These are phyloP conservation scores for Hoplostethus mediterraneus DNA, from an alignment of 2,797 vertebrate genomes.

Conservation along the genomic window DNA sequence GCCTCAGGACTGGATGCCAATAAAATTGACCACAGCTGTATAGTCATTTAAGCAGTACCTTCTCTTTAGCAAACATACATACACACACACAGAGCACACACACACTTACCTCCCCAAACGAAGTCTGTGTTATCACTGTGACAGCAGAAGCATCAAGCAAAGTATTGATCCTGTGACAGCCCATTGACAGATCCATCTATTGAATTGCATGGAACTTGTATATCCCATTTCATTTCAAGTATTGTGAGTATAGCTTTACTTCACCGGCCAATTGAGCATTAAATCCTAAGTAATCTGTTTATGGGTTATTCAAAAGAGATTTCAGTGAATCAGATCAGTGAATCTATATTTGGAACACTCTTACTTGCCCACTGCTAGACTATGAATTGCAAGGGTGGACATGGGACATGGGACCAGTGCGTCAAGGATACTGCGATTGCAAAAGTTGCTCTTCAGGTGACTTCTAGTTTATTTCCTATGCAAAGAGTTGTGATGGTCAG, in stretches of 20 bases:
- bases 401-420: too few relatives aligned
- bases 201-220: background rate
- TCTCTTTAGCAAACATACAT: too few relatives aligned
- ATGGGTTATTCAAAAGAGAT: background rate
- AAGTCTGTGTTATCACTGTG: background rate
- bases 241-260: background rate
- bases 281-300: background rate
- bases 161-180: slow-evolving; percentile 17
- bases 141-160: slow-evolving; percentile 1
- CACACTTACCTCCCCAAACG: background rate
- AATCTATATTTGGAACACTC: background rate
- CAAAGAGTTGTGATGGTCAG: too few relatives aligned
- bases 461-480: too few relatives aligned
- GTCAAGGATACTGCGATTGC: too few relatives aligned
- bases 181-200: background rate
- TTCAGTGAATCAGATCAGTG: background rate
- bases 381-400: too few relatives aligned
- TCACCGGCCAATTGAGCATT: background rate
- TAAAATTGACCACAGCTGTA: too few relatives aligned
- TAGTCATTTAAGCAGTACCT: too few relatives aligned
- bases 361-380: background rate
- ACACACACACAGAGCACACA: background rate
- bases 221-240: background rate
- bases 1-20: too few relatives aligned
- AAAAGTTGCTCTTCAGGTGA: too few relatives aligned